Percentiles rank a stretch among this genome's conserved stretches.
These are phyloP conservation scores for Carlito syrichta DNA, from an alignment of 2,113 vertebrate species.

Conservation along the genomic window DNA sequence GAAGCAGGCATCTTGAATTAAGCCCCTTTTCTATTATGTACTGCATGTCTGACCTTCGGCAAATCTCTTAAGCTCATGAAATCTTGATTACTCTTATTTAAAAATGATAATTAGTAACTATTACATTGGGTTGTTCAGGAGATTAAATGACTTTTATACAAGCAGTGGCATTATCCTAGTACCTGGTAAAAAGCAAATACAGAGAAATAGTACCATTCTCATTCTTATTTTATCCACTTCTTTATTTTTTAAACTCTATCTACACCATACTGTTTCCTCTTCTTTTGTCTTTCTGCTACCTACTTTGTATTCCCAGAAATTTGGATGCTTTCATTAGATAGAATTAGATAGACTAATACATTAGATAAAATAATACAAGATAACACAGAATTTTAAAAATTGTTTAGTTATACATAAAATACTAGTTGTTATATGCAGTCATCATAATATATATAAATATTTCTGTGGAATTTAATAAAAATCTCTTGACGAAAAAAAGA, in stretches of 20 bases:
- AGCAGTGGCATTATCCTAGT: background rate
- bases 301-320: rapidly evolving
- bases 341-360: too few species aligned
- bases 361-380: background rate
- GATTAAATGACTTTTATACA: background rate
- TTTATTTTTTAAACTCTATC: background rate
- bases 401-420: background rate
- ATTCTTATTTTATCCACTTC: background rate
- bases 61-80: background rate
- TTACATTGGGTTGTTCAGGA: background rate
- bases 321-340: background rate
- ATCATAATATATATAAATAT: background rate
- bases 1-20: background rate
- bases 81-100: background rate
- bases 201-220: background rate
- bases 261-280: background rate
- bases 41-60: background rate
- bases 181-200: background rate
- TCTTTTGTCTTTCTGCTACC: background rate
- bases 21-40: background rate
- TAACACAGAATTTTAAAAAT: background rate
- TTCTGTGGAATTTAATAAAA: background rate
- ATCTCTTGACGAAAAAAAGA: background rate
- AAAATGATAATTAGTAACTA: background rate
- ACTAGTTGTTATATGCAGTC: background rate